Evolutionary conservation across 1,140 invertebrate genomes (phyloP).

Genomic region (Oryzaephilus surinamensis): DNA sequence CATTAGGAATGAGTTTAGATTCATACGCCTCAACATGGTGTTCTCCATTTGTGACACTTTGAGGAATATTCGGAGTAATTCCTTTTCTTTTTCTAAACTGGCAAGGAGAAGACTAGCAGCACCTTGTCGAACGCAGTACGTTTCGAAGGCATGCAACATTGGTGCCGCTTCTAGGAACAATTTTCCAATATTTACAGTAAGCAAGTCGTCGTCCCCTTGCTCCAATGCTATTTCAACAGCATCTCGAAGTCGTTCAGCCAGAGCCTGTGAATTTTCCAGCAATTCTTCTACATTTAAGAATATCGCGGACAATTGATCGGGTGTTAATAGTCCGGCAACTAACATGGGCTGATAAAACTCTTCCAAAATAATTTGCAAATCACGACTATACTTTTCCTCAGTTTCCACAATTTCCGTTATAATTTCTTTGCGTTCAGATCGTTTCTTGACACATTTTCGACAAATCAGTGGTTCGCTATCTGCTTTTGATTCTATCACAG

Average conservation of each 20-base stretch:
- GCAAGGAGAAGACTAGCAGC: slow-evolving; percentile 79
- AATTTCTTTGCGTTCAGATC: slow-evolving; percentile 85
- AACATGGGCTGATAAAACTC: slow-evolving; percentile 92
- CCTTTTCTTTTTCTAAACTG: slow-evolving; percentile 90
- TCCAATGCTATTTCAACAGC: slow-evolving; percentile 76
- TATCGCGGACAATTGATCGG: slow-evolving; percentile 75
- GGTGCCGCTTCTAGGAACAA: slow-evolving; percentile 84
- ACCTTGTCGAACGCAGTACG: slow-evolving; percentile 86
- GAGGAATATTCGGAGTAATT: slow-evolving; percentile 86
- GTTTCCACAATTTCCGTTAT: slow-evolving; percentile 94
- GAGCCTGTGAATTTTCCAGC: slow-evolving; percentile 74
- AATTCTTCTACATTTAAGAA: slow-evolving; percentile 92
- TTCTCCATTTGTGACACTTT: slow-evolving; percentile 96
- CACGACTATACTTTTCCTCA: slow-evolving; percentile 88
- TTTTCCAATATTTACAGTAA: slow-evolving; percentile 82
- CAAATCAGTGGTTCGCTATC: slow-evolving; percentile 68
- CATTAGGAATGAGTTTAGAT: slow-evolving; percentile 94
- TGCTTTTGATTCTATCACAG: slow-evolving; percentile 54
- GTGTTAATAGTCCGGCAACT: slow-evolving; percentile 71
- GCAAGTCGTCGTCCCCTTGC: slow-evolving; percentile 65
- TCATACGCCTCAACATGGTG: slow-evolving; percentile 83
- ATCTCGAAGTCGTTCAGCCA: slow-evolving; percentile 77
- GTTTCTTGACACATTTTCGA: slow-evolving; percentile 75
- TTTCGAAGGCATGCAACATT: slow-evolving; percentile 90
- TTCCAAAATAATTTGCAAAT: slow-evolving; percentile 82